Evolutionary conservation across 2,113 vertebrate genomes (phyloP).

Genomic region (Abramis brama): DNA sequence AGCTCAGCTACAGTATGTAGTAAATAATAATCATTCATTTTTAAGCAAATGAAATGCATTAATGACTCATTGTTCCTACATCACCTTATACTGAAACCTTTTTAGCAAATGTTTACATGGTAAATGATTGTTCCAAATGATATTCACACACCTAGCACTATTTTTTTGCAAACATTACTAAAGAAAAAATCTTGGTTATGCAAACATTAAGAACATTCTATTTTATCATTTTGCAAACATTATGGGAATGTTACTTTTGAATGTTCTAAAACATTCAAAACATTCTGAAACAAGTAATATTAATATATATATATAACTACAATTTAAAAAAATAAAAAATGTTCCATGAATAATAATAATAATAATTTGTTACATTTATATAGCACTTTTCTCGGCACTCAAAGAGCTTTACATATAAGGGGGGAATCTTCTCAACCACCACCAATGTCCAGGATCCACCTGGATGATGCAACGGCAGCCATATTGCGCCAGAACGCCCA

Average conservation of each 20-base stretch:
- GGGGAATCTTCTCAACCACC: no score
- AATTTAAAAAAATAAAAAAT: not conserved
- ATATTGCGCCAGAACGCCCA: no score
- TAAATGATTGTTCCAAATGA: not conserved
- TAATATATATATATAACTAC: not conserved
- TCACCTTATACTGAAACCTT: not conserved
- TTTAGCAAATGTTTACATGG: not conserved
- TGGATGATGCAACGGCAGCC: no score
- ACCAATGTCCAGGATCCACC: no score
- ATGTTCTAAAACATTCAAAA: not conserved
- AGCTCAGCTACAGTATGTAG: not conserved
- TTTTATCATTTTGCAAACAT: not conserved
- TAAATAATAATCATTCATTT: not conserved
- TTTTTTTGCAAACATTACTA: no score
- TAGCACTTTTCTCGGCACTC: no score
- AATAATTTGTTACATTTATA: no score
- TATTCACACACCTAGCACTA: not conserved
- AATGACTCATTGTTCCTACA: not conserved
- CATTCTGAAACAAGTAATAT: not conserved
- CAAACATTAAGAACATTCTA: not conserved
- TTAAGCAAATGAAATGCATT: not conserved
- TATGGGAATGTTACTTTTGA: not conserved
- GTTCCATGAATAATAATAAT: no score
- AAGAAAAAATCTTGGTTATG: not conserved
- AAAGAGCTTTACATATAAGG: no score